phyloP scores from a whole-genome alignment of 2,113 vertebrate genomes.

The Gopherus flavomarginatus region DNA sequence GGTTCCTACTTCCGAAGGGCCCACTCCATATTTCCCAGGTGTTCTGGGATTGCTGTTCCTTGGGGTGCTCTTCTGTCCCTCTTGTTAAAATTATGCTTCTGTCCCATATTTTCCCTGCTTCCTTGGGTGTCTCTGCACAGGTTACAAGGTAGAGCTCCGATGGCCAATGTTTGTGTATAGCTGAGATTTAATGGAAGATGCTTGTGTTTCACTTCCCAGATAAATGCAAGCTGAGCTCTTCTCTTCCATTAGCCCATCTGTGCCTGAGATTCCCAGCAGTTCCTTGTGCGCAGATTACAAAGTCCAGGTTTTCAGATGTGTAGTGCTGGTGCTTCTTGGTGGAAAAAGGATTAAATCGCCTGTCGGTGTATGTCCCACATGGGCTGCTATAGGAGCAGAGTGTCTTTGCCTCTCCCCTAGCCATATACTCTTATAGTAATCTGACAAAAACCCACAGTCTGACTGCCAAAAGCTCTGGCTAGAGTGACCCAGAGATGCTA shows the following conservation, averaged over 20 bases:
- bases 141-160: background rate
- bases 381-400: slow-evolving; percentile 6
- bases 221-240: background rate
- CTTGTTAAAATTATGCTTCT: background rate
- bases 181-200: background rate
- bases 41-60: background rate
- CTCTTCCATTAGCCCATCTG: background rate
- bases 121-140: background rate
- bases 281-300: background rate
- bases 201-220: background rate
- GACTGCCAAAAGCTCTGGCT: background rate
- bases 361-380: background rate
- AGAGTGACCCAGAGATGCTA: background rate
- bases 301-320: slow-evolving; percentile 12
- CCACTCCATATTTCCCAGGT: background rate
- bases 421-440: background rate
- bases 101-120: background rate
- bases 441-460: background rate
- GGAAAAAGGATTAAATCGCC: slow-evolving; percentile 27
- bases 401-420: slow-evolving; percentile 30
- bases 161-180: background rate
- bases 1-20: background rate
- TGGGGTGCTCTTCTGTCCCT: background rate
- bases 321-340: background rate
- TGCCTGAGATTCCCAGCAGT: background rate